Percentiles rank a stretch among this genome's conserved stretches.
Conservation (phyloP, 2,797 vertebrate genomes). For the Apogon hyalosoma region DNA sequence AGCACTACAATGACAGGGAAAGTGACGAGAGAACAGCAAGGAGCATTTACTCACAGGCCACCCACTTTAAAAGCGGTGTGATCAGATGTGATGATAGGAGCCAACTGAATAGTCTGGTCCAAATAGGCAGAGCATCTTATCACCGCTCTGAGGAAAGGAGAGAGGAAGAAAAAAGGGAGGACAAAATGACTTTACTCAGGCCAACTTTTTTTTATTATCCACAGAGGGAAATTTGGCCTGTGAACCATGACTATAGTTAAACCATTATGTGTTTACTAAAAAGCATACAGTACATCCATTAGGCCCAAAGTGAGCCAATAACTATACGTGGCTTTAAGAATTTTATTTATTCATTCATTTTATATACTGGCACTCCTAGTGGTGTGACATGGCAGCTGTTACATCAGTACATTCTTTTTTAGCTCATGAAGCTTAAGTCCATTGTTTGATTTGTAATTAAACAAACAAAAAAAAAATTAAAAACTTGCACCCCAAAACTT, state of each 20-base stretch:
- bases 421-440: too few relatives aligned
- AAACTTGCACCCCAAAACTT: too few relatives aligned
- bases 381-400: neutral
- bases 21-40: constrained; percentile 38
- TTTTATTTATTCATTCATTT: neutral
- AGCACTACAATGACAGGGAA: constrained; percentile 51
- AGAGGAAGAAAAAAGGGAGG: neutral
- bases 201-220: constrained; percentile 21
- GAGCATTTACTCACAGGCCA: constrained; percentile 58
- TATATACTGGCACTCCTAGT: neutral
- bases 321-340: constrained; percentile 2
- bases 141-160: constrained; percentile 18
- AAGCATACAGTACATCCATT: neutral
- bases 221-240: constrained; percentile 14
- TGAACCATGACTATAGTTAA: constrained; percentile 3
- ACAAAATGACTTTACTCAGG: constrained; percentile 18
- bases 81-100: constrained; percentile 64
- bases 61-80: constrained; percentile 55
- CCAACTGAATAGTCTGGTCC: constrained; percentile 45
- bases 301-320: neutral
- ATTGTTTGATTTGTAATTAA: neutral
- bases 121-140: constrained; percentile 60
- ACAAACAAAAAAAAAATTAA: too few relatives aligned
- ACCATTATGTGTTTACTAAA: neutral
- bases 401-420: neutral